A percentile compares a stretch with the other conserved stretches of the same genome.
phyloP scores from a whole-genome alignment of 2,797 vertebrate species.

The Pantherophis vulpinus region DNA sequence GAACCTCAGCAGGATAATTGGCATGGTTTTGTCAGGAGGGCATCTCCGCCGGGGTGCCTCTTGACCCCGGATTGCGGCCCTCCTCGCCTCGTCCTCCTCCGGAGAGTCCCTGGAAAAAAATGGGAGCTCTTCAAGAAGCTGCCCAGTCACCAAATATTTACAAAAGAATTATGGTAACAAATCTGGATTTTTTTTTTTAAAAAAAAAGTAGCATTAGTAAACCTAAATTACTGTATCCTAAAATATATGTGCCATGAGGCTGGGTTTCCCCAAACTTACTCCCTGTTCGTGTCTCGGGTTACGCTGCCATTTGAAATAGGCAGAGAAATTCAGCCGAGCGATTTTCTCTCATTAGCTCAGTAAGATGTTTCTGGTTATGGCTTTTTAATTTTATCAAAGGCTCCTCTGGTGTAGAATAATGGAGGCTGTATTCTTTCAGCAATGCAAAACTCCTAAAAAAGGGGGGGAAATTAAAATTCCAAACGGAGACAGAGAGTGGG shows the following conservation, averaged over 20 bases:
- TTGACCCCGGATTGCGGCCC: background rate
- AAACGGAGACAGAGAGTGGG: background rate
- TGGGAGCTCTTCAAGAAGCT: background rate
- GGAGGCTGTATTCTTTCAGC: slow-evolving; percentile 25
- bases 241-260: background rate
- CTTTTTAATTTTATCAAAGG: slow-evolving; percentile 52
- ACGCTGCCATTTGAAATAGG: slow-evolving; percentile 9
- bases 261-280: background rate
- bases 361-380: slow-evolving; percentile 42
- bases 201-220: background rate
- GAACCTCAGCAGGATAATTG: background rate
- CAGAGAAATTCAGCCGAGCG: slow-evolving; percentile 12
- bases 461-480: background rate
- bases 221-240: background rate
- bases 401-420: slow-evolving; percentile 12
- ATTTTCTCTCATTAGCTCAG: slow-evolving; percentile 33
- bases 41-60: background rate
- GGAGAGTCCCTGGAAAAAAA: background rate
- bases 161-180: background rate
- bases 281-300: slow-evolving; percentile 15
- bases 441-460: slow-evolving; percentile 29
- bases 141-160: background rate
- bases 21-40: background rate
- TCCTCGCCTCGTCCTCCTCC: background rate
- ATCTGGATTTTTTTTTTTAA: background rate